Evolutionary conservation across 1,140 invertebrate species (phyloP), one percentile per base, ranked within the genome.

Genomic region (Copidosoma floridanum): DNA sequence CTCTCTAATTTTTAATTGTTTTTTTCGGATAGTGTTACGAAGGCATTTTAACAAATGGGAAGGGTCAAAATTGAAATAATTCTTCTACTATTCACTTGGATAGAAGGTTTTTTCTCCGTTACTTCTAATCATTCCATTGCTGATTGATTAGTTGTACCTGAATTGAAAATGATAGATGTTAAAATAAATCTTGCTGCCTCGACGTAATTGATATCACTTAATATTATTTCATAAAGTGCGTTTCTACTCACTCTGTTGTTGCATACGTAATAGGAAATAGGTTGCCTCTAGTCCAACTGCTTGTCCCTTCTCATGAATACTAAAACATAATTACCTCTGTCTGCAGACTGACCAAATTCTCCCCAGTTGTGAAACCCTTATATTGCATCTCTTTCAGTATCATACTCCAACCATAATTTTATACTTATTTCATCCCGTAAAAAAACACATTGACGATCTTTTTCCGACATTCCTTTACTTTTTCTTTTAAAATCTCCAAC

Each of bases 41-140:
- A 64, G n/a, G 26, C 47, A 52, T 64, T 64, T 59, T 18, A 59
- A 41, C 44, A 64, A 55, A 44, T 64, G 62, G 20, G 47, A 50
- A 16, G 56, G 48, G 38, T 63, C 61, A 41, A 29, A 63, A 26
- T 29, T 23, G 48, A 64, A 53, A 46, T 51, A 32, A 64, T 54
- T 38, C 58, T 54, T 20, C 18, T n/a, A 12, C 37, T n/a, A 27
- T 27, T 8, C 3, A 11, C 2, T n/a, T 6, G 11, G 12, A 48
- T 48, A 18, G 26, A 27, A 8, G 46, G 24, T n/a, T n/a, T 26
- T 27, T 26, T n/a, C 16, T 26, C 20, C 26, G 23, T n/a, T 7
- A 48, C 29, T 27, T 48, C 8, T 3, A 48, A 16, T n/a, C 14
- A 14, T 48, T 14, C 20, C 3, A 48, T n/a, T 2, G 26, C 44